A percentile compares a stretch with the other conserved stretches of the same genome.
Conservation (phyloP, 2,113 vertebrate genomes). For the Furnarius figulus region DNA sequence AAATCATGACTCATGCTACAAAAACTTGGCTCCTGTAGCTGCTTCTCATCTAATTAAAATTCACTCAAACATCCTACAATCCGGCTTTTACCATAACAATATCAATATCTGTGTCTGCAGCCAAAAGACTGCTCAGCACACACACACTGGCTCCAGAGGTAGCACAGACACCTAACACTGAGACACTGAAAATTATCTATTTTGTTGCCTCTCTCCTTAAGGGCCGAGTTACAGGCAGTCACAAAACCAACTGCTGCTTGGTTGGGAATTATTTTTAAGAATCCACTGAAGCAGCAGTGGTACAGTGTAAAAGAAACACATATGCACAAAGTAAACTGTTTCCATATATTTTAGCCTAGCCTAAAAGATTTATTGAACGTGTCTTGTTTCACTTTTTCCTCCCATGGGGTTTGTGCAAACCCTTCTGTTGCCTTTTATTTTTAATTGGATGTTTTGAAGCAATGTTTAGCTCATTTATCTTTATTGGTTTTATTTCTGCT, state of each 20-base stretch:
- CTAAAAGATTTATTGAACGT: not conserved
- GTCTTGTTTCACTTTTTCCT: not conserved
- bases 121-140: conserved; percentile 15
- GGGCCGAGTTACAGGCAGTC: not conserved
- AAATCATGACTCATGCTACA: conserved; percentile 59
- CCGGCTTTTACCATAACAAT: conserved; percentile 31
- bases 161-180: not conserved
- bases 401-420: not conserved
- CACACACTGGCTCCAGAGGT: not conserved
- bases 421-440: not conserved
- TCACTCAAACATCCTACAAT: conserved; percentile 51
- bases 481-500: not conserved
- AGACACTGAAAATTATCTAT: not conserved
- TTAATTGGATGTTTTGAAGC: not conserved
- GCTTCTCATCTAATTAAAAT: conserved; percentile 60
- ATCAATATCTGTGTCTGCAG: not conserved
- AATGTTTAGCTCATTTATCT: not conserved
- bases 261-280: not conserved
- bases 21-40: conserved; percentile 39
- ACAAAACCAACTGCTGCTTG: not conserved
- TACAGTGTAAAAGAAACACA: not conserved
- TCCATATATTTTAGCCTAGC: not conserved
- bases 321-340: not conserved
- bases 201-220: not conserved
- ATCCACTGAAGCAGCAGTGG: not conserved